Evolutionary conservation across 1,140 invertebrate genomes (phyloP), one percentile per base, ranked within the genome.

Genomic region (Ephestia elutella): DNA sequence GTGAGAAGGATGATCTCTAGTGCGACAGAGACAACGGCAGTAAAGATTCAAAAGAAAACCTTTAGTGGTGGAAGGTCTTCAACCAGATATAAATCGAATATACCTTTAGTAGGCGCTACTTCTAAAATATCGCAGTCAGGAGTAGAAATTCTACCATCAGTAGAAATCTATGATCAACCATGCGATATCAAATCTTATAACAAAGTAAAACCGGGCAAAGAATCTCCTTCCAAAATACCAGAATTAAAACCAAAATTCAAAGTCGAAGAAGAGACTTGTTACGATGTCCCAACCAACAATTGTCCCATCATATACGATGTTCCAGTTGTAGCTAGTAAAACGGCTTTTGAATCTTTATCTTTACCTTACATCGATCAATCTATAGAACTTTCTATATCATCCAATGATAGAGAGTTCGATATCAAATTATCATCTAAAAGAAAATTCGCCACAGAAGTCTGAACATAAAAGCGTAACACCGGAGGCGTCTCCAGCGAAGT

Each of bases 1-100:
- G 91, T 92, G 4, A 91, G 91, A 75, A 82, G 91, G 64, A 91
- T 92, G 77, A 80, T 92, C 55, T 90, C 89, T 1, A 87, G 90
- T 71, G 89, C 90, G 5, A 82, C 89, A 7, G 90, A 91, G 57
- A 86, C 87, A 2, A 82, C 79, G 0, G 78, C 85, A 9, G 58
- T 87, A 17, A 89, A 88, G 60, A 76, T 81, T 66, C 73, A 90
- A 77, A 80, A 87, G 82, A 82, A 90, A 87, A 78, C 75, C 57
- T 60, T 82, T 49, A 74, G 63, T 49, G 70, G 80, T 53, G 75
- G 72, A 4, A 82, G 85, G 72, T 80, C 82, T 9, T 89, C 86
- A 0, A 80, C 70, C 5, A 75, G 89, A 56, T 73, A 68, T 9
- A 73, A 71, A 62, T 86, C 80, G 35, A 89, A 89, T 58, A 89